A percentile compares a stretch with the other conserved stretches of the same genome.
These are phyloP conservation scores for Planiliza haematocheilus DNA, from an alignment of 2,113 vertebrate species.

Conservation along the genomic window DNA sequence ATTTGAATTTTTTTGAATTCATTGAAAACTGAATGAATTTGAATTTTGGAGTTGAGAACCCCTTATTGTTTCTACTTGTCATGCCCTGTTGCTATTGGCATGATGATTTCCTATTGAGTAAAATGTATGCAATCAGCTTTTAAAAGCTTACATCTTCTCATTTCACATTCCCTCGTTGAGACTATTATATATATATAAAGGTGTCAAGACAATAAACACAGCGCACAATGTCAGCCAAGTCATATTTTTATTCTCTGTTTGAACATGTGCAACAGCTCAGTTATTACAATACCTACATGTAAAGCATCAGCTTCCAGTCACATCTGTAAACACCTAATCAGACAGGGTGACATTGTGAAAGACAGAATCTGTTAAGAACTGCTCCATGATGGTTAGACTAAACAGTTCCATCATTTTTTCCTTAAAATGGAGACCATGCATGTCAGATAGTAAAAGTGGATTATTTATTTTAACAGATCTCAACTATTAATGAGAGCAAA, in stretches of 20 bases:
- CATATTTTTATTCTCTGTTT: slow-evolving; percentile 30
- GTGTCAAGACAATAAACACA: slow-evolving; percentile 4
- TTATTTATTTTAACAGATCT: too few relatives aligned
- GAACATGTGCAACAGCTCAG: slow-evolving; percentile 37
- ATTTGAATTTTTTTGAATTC: too few relatives aligned
- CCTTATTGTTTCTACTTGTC: too few relatives aligned
- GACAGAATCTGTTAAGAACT: slow-evolving; percentile 18
- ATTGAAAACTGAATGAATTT: too few relatives aligned
- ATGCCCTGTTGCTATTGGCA: too few relatives aligned
- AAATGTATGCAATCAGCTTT: too few relatives aligned
- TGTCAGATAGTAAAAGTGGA: slow-evolving; percentile 11
- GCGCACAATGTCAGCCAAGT: slow-evolving; percentile 6
- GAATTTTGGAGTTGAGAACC: too few relatives aligned
- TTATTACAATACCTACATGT: slow-evolving; percentile 19
- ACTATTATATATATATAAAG: background rate
- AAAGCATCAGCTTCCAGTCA: slow-evolving; percentile 11
- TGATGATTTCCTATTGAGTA: too few relatives aligned
- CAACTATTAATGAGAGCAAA: too few relatives aligned
- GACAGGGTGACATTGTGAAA: slow-evolving; percentile 8
- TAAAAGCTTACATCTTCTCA: too few relatives aligned
- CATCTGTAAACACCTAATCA: slow-evolving; percentile 21
- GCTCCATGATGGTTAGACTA: background rate
- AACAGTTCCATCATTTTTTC: background rate
- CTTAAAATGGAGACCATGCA: slow-evolving; percentile 24
- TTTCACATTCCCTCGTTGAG: too few relatives aligned